Percentiles rank a stretch among this genome's conserved stretches.
Conservation (phyloP, 2,797 vertebrate genomes). For the Gadopsis bispinosus region DNA sequence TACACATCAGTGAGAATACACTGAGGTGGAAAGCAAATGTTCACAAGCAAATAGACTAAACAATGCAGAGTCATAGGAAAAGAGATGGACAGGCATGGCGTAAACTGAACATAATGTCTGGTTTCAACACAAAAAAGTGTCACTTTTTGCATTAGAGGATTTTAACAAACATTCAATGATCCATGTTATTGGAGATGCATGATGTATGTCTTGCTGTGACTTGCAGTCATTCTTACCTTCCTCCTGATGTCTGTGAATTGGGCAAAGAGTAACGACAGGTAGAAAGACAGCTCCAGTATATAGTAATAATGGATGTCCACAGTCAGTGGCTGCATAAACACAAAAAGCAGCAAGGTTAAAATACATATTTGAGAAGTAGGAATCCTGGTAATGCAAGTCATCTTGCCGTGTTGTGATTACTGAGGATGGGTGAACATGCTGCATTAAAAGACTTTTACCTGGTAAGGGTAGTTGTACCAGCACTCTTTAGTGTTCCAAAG, state of each 20-base stretch:
- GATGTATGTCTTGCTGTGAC: constrained; percentile 6
- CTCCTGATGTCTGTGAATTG: constrained; percentile 98
- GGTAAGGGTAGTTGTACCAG: constrained; percentile 98
- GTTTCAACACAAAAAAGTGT: constrained; percentile 3
- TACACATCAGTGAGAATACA: constrained; percentile 45
- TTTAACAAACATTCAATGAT: constrained; percentile 14
- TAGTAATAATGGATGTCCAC: constrained; percentile 98
- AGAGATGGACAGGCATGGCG: constrained; percentile 6
- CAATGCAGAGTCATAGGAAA: constrained; percentile 10
- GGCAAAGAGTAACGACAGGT: constrained; percentile 97
- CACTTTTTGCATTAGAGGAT: not conserved
- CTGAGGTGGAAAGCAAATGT: constrained; percentile 25
- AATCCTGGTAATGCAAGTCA: not conserved
- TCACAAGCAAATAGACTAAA: constrained; percentile 25
- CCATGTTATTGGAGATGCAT: constrained; percentile 18
- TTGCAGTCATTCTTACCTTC: constrained; percentile 89
- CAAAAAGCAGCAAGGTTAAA: constrained; percentile 43
- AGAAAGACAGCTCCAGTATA: constrained; percentile 95
- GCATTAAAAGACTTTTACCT: constrained; percentile 85
- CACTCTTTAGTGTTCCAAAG: constrained; percentile 97
- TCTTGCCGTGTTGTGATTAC: not conserved
- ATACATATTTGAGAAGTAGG: constrained; percentile 18
- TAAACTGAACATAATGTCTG: not conserved
- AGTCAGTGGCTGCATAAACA: constrained; percentile 89
- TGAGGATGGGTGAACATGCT: not conserved